These are phyloP conservation scores for Leucoma salicis DNA, from an alignment of 2,888 invertebrate species.

Conservation along the genomic window DNA sequence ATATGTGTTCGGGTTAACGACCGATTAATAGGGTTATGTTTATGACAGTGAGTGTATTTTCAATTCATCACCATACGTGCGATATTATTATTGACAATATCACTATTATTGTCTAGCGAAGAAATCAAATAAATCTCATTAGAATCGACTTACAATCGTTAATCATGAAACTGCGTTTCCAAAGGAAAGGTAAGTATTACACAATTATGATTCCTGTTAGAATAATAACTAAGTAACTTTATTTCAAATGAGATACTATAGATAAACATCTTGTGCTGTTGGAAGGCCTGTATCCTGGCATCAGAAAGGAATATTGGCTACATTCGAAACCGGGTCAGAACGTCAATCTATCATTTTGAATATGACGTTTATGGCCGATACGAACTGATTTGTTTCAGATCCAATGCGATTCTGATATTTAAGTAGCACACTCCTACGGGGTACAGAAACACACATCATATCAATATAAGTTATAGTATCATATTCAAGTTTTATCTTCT, in stretches of 20 bases:
- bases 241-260: too few relatives aligned
- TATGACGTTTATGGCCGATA: constrained; percentile 60
- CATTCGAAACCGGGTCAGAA: constrained; percentile 58
- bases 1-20: too few relatives aligned
- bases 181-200: not conserved
- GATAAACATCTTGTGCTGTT: constrained; percentile 29
- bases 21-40: too few relatives aligned
- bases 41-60: too few relatives aligned
- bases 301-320: constrained; percentile 33
- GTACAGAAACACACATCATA: constrained; percentile 36
- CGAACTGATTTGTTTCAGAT: constrained; percentile 63
- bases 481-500: not conserved
- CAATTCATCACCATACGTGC: too few relatives aligned
- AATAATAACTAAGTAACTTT: too few relatives aligned
- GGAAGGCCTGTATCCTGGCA: constrained; percentile 22
- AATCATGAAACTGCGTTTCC: not conserved
- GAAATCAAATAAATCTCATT: too few relatives aligned
- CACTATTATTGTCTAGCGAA: too few relatives aligned
- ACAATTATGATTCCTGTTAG: too few relatives aligned
- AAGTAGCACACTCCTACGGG: constrained; percentile 46
- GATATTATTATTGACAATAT: too few relatives aligned
- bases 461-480: constrained; percentile 26
- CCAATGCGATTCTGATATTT: constrained; percentile 61
- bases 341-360: constrained; percentile 58
- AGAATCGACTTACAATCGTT: too few relatives aligned